Conservation (phyloP, 2,888 invertebrate genomes). For the Invenusta paracnida region DNA sequence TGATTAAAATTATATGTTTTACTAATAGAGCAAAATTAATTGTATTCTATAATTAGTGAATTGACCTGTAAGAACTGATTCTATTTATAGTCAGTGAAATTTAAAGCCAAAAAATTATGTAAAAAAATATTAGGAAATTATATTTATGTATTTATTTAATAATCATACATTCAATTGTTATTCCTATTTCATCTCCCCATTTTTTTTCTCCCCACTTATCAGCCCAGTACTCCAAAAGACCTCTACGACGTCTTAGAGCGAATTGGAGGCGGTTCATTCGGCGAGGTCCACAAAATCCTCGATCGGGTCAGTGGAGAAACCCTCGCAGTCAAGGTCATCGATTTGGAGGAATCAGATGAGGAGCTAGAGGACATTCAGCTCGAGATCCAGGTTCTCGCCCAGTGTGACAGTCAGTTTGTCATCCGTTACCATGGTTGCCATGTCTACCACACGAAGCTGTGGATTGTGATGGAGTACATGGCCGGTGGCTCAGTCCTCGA, state of each 20-base stretch:
- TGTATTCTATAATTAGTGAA: no score
- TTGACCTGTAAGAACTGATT: no score
- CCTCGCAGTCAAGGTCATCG: conserved; percentile 97
- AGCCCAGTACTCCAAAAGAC: conserved; percentile 93
- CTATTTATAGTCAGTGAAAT: no score
- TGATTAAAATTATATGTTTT: no score
- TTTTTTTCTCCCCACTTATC: no score
- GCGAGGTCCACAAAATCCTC: conserved; percentile 97
- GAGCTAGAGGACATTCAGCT: conserved; percentile 99
- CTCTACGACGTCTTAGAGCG: conserved; percentile 88
- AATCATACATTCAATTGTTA: no score
- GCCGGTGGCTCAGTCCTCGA: conserved; percentile 98
- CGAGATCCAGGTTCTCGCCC: conserved; percentile 86
- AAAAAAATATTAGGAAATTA: no score
- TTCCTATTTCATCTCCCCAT: no score
- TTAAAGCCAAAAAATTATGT: no score
- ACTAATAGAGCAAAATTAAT: no score
- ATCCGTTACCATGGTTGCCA: conserved; percentile 99
- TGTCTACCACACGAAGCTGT: conserved; percentile 97
- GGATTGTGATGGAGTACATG: conserved; percentile 95
- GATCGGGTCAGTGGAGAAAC: conserved; percentile 94
- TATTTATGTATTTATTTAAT: no score
- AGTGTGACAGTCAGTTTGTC: conserved; percentile 97
- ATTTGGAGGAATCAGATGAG: conserved; percentile 99
- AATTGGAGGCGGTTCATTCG: conserved; percentile 68